Conservation (phyloP, 1,140 invertebrate species). For the Idris sp. region DNA sequence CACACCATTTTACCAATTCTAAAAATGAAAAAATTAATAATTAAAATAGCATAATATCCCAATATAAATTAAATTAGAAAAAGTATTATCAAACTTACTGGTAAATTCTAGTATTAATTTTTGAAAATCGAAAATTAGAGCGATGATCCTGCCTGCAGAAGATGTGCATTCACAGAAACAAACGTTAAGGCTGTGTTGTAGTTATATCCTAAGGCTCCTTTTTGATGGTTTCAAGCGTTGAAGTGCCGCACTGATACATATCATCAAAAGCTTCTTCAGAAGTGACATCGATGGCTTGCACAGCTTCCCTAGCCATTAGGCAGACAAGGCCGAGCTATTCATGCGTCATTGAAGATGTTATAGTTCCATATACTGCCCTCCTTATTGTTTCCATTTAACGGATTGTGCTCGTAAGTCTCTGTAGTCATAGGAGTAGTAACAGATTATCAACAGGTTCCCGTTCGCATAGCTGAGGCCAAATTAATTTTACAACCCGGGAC, state of each 20-base stretch:
- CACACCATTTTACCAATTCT: conserved; percentile 86
- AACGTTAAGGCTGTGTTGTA: conserved; percentile 83
- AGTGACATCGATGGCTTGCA: conserved; percentile 83
- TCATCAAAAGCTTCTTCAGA: conserved; percentile 79
- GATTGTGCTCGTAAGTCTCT: conserved; percentile 75
- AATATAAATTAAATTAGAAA: too few relatives aligned
- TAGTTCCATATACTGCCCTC: conserved; percentile 81
- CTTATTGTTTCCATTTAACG: conserved; percentile 57
- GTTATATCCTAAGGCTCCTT: conserved; percentile 81
- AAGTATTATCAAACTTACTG: conserved; percentile 80
- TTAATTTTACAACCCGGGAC: conserved; percentile 81
- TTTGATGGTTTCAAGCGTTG: conserved; percentile 81
- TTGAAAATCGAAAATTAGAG: conserved; percentile 80
- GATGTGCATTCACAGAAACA: conserved; percentile 81
- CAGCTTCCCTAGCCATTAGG: conserved; percentile 80
- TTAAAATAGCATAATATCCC: too few relatives aligned
- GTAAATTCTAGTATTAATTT: conserved; percentile 84
- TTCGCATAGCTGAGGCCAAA: conserved; percentile 82
- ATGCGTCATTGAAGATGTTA: conserved; percentile 86
- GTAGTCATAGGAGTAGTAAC: conserved; percentile 78
- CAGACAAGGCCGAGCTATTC: conserved; percentile 83
- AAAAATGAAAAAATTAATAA: conserved; percentile 59
- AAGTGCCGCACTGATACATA: conserved; percentile 82
- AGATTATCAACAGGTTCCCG: conserved; percentile 81
- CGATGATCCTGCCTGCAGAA: conserved; percentile 80